Base-by-base conservation (phyloP, 2,113 vertebrate species). In the Corythoichthys intestinalis region DNA sequence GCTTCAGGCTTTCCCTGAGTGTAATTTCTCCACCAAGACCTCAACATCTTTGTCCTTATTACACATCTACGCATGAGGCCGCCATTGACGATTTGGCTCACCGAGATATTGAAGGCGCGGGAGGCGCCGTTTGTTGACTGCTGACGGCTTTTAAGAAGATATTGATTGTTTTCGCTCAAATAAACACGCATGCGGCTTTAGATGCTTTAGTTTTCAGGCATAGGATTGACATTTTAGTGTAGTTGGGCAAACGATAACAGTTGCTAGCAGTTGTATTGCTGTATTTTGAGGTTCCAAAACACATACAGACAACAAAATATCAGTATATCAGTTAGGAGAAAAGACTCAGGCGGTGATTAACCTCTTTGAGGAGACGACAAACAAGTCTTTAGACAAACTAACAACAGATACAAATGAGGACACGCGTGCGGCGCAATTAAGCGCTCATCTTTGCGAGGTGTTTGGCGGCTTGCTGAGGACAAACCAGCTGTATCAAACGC, bases 291-390 rank as follows among this genome's bases (percentile, higher is more conserved):
- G 46, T 11, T 47, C 46, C 8, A 47, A 47, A 2, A 47, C 46
- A 47, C 6, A 14, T 14, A 49, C 48, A 49, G 41, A 78, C 46
- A 86, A 83, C 39, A 34, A n/a, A 4, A 78, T 65, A 1, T 8
- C 10, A 1, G 34, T 57, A 69, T 81, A 85, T 78, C 34, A 81
- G 49, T 76, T 38, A 62, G 58, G 67, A 41, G 66, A 48, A 72
- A 60, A 57, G 72, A 56, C 70, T 65, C 34, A 53, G 4, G 60
- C 10, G 47, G 64, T 73, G 57, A 66, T 74, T 60, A 67, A 67
- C 80, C 50, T 76, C 75, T 70, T 81, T 84, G 76, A 83, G 65
- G 67, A 85, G 58, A 35, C 78, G 74, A 86, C 83, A 85, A 85
- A 83, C 70, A 71, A 78, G 14, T 76, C 73, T 80, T 82, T 82